Percentiles rank a stretch among this genome's conserved stretches.
Conservation (phyloP, 2,113 vertebrate genomes). For the Hymenochirus boettgeri region DNA sequence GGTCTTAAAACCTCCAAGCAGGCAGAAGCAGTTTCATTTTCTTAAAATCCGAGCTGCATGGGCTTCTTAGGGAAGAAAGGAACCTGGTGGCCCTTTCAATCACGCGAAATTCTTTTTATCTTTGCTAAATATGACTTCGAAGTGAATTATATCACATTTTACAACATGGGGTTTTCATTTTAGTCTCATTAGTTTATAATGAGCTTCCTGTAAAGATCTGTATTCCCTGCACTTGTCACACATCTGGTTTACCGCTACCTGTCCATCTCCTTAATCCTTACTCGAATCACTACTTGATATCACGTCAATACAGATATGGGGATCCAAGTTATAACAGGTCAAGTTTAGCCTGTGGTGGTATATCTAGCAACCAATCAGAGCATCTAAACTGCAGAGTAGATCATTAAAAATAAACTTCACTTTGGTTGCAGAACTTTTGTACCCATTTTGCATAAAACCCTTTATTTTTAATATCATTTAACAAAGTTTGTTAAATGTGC, state of each 20-base stretch:
- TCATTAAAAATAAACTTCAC: too few species aligned
- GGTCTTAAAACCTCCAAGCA: constrained; percentile 42
- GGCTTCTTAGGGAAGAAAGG: constrained; percentile 17
- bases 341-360: too few species aligned
- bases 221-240: not conserved
- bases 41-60: constrained; percentile 32
- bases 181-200: constrained; percentile 12
- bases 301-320: too few species aligned
- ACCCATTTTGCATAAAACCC: too few species aligned
- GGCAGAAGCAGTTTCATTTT: constrained; percentile 39
- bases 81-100: constrained; percentile 25
- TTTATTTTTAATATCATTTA: too few species aligned
- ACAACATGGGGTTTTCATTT: not conserved
- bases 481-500: too few species aligned
- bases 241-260: not conserved
- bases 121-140: constrained; percentile 36
- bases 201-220: not conserved
- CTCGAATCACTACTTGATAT: too few species aligned
- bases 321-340: too few species aligned
- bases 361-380: too few species aligned
- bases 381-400: too few species aligned
- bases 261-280: too few species aligned
- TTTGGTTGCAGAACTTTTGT: too few species aligned
- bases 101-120: constrained; percentile 10
- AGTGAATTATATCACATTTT: constrained; percentile 25